These are phyloP conservation scores for Athalia cordata DNA, from an alignment of 2,888 invertebrate genomes.

Conservation along the genomic window DNA sequence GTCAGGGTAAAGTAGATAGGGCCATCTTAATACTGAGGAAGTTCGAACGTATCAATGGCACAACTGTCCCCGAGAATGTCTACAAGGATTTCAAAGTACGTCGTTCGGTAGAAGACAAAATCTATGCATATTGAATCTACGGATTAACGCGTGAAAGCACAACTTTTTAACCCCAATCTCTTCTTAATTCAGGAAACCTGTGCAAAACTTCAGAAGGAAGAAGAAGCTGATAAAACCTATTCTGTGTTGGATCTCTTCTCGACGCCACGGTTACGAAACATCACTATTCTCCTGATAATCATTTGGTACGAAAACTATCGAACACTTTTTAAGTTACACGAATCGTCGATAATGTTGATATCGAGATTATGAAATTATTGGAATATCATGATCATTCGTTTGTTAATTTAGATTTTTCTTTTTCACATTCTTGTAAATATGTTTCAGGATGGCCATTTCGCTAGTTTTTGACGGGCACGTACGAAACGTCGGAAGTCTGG, in stretches of 20 bases:
- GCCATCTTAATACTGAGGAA: conserved; percentile 86
- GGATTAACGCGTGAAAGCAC: background rate
- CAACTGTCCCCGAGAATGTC: conserved; percentile 83
- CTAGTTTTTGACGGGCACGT: conserved; percentile 93
- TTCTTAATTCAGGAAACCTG: conserved; percentile 77
- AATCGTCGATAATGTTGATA: background rate
- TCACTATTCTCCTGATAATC: conserved; percentile 85
- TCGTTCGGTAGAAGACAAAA: background rate
- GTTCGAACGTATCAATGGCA: conserved; percentile 87
- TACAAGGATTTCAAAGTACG: conserved; percentile 84
- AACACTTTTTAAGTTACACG: background rate
- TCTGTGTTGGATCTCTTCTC: conserved; percentile 88
- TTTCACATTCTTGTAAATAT: background rate
- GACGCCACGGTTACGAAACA: conserved; percentile 84
- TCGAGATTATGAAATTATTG: background rate
- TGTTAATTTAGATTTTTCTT: background rate
- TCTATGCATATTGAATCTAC: background rate
- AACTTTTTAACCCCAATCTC: conserved; percentile 17
- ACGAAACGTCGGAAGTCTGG: conserved; percentile 89
- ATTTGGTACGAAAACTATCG: conserved; percentile 79
- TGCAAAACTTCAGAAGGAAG: conserved; percentile 81
- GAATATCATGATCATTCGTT: background rate
- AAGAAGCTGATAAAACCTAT: conserved; percentile 82
- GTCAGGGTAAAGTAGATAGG: conserved; percentile 88
- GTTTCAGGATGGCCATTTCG: conserved; percentile 85